These are phyloP conservation scores for Lepidurus packardi DNA, from an alignment of 1,140 invertebrate species.

Conservation along the genomic window DNA sequence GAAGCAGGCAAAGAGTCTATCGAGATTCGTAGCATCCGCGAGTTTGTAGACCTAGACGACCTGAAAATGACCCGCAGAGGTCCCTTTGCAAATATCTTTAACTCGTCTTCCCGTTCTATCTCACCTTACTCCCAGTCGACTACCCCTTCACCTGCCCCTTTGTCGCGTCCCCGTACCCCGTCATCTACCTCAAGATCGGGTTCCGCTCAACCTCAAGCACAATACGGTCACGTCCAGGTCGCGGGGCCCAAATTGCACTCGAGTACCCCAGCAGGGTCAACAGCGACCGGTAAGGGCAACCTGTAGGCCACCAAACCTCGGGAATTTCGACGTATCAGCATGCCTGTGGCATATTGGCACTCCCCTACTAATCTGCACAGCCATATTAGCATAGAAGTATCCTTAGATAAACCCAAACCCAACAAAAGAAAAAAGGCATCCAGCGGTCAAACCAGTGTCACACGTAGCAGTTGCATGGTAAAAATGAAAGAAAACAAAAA, in stretches of 20 bases:
- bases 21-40: conserved; percentile 50
- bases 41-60: conserved; percentile 44
- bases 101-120: conserved; percentile 20
- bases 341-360: neutral
- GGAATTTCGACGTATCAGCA: neutral
- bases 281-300: neutral
- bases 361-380: neutral
- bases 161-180: conserved; percentile 32
- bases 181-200: conserved; percentile 31
- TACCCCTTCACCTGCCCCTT: conserved; percentile 33
- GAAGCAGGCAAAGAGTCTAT: conserved; percentile 50
- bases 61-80: conserved; percentile 27
- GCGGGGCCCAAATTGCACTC: neutral
- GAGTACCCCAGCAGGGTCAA: neutral
- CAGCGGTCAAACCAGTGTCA: too few species aligned
- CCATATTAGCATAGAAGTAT: neutral
- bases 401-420: too few species aligned
- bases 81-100: conserved; percentile 32
- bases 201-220: conserved; percentile 7
- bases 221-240: neutral
- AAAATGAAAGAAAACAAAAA: too few species aligned
- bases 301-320: neutral
- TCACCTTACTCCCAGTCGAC: neutral
- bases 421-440: too few species aligned
- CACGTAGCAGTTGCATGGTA: too few species aligned